A percentile compares a stretch with the other conserved stretches of the same genome.
These are phyloP conservation scores for Percina caprodes DNA, from an alignment of 2,113 vertebrate species.

Conservation along the genomic window DNA sequence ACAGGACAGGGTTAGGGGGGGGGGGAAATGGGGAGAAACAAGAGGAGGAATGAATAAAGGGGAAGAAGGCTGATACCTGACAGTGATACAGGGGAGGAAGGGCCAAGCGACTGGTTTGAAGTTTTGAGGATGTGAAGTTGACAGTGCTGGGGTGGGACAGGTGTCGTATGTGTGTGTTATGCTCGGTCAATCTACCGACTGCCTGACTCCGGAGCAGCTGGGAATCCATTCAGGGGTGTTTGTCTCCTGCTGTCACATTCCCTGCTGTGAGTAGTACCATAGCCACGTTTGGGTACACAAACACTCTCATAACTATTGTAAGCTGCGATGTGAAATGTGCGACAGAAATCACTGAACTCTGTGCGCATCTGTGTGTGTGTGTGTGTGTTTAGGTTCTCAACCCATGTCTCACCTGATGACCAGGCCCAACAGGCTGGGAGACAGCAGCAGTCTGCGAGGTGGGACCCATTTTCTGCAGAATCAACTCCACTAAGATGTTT, in stretches of 20 bases:
- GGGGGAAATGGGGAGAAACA: neutral
- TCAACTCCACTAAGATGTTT: neutral
- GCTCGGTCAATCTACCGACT: constrained; percentile 57
- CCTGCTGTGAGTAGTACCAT: constrained; percentile 66
- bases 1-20: neutral
- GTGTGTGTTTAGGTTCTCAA: constrained; percentile 63
- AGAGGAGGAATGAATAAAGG: neutral
- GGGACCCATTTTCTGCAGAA: neutral
- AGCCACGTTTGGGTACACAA: constrained; percentile 25
- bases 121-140: constrained; percentile 22
- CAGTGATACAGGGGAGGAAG: constrained; percentile 10
- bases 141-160: neutral
- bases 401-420: constrained; percentile 72
- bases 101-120: constrained; percentile 7
- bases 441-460: constrained; percentile 80
- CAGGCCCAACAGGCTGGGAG: constrained; percentile 74
- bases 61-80: neutral
- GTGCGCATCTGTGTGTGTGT: constrained; percentile 6
- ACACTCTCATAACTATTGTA: constrained; percentile 1
- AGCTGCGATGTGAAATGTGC: constrained; percentile 6
- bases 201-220: constrained; percentile 81
- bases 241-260: constrained; percentile 75
- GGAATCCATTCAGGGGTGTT: constrained; percentile 77
- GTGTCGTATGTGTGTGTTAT: constrained; percentile 47
- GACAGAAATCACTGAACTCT: neutral